Base-by-base conservation (phyloP, 1,140 invertebrate genomes). In the Eueides isabella region DNA sequence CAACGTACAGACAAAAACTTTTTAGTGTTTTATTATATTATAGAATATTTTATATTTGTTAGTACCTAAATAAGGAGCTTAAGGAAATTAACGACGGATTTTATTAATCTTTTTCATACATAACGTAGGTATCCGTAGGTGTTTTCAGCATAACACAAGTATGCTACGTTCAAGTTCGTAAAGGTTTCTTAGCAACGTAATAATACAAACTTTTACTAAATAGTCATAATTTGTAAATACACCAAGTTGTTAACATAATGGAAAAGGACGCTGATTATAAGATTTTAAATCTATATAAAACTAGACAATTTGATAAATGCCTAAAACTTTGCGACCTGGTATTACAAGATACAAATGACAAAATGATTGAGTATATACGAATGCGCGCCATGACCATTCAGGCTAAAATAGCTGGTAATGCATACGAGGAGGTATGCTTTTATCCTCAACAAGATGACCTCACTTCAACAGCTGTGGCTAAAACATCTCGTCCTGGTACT, bases 351-450 rank as follows among this genome's bases (percentile, higher is more conserved):
- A 86, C 71, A 71, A 78, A 73, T 70, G 82, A 91, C 48, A 81
- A 85, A 11, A 84, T 90, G 81, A 78, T 91, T 65, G 89, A 93
- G 71, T 92, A 90, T 67, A 81, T 91, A 69, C 83, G 85, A 61
- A 91, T 92, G 87, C 81, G 91, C 11, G 85, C 83, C 16, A 89
- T 92, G 87, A 89, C 91, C 2, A 79, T 92, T 62, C 87, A 87
- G 61, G 88, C 89, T 2, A 93, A 93, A 76, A 67, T 90, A 30
- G 89, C 87, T 64, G 89, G 88, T 28, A 91, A 92, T 82, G 87
- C 85, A 5, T 93, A 93, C 35, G 91, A 93, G 80, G 91, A 92
- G 80, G 89, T 92, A 2, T 86, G 87, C 19, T 92, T 90, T 76
- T 86, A 80, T 33, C 77, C 84, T 14, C 79, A 87, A 66, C 79